A percentile compares a stretch with the other conserved stretches of the same genome.
Evolutionary conservation across 2,888 invertebrate genomes (phyloP).

Genomic region (Endomychus coccineus): DNA sequence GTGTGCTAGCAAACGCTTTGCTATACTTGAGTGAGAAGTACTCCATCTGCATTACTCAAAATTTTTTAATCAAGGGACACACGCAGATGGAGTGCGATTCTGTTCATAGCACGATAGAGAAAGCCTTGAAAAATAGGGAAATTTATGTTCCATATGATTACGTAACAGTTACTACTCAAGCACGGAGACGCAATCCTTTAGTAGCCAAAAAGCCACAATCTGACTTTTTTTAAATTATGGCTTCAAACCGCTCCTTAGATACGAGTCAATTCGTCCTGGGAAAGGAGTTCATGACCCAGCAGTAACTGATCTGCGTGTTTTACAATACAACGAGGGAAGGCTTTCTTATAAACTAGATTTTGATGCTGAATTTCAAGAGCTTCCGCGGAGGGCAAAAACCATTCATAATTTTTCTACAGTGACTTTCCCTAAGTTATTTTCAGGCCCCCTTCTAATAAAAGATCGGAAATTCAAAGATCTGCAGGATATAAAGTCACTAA

Average conservation of each 20-base stretch:
- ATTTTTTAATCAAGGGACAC: constrained; percentile 28
- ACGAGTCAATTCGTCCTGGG: constrained; percentile 2
- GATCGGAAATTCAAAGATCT: neutral
- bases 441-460: neutral
- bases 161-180: constrained; percentile 14
- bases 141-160: constrained; percentile 21
- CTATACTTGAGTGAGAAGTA: constrained; percentile 18
- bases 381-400: neutral
- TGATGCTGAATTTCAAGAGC: neutral
- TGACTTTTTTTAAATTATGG: neutral
- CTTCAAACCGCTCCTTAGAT: neutral
- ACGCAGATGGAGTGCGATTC: constrained; percentile 21
- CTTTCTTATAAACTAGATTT: neutral
- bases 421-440: neutral
- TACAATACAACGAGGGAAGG: constrained; percentile 2
- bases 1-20: constrained; percentile 26
- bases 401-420: neutral
- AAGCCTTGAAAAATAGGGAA: constrained; percentile 15
- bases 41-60: constrained; percentile 25
- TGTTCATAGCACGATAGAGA: constrained; percentile 26
- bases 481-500: neutral
- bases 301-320: constrained; percentile 3
- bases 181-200: constrained; percentile 23
- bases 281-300: constrained; percentile 1
- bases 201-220: neutral